Conservation (phyloP, 1,140 invertebrate species). For the Hypsibius dujardini region DNA sequence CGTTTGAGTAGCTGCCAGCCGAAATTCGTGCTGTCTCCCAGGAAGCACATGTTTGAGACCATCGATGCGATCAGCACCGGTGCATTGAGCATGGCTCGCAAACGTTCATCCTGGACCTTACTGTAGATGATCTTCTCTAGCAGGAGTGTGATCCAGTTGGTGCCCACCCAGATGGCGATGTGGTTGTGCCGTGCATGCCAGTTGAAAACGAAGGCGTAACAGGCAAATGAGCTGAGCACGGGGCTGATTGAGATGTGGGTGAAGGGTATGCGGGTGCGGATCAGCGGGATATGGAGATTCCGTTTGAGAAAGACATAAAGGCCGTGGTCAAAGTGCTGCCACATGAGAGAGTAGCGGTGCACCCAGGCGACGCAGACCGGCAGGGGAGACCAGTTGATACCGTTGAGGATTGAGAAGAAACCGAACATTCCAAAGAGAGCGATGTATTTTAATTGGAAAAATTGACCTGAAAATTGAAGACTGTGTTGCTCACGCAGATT, state of each 20-base stretch:
- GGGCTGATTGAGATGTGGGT: background rate
- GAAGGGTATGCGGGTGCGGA: background rate
- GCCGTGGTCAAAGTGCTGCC: slow-evolving; percentile 7
- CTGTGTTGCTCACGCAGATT: background rate
- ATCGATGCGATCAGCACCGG: background rate
- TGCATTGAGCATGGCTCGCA: background rate
- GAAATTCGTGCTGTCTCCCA: background rate
- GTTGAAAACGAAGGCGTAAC: background rate
- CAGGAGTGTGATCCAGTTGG: background rate
- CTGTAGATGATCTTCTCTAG: background rate
- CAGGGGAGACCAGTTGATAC: background rate
- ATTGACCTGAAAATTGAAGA: background rate
- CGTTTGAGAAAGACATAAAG: background rate
- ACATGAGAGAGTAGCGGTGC: slow-evolving; percentile 11
- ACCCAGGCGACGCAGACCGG: background rate
- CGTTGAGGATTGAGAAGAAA: slow-evolving; percentile 2
- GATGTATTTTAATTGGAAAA: slow-evolving; percentile 3
- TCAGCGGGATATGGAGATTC: background rate
- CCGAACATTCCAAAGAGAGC: background rate
- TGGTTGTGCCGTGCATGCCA: background rate
- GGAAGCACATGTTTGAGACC: slow-evolving; percentile 9
- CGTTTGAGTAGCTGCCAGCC: background rate
- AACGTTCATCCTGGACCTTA: background rate
- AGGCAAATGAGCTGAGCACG: background rate
- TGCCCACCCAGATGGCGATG: background rate